Conservation (phyloP, 2,797 vertebrate genomes). For the Phalanger gymnotis region DNA sequence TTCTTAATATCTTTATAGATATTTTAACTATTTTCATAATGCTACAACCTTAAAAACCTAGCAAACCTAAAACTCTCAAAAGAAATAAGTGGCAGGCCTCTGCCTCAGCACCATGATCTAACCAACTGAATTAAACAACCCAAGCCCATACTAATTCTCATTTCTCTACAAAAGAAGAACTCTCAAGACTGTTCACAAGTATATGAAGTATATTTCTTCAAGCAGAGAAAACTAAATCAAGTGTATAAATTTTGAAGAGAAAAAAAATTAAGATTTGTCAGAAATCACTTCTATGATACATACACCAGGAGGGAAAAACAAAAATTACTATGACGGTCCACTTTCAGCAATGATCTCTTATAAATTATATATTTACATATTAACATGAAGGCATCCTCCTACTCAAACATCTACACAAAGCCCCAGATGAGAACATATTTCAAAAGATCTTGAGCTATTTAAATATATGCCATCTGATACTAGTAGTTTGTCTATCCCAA, state of each 20-base stretch:
- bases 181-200: conserved; percentile 40
- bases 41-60: conserved; percentile 51
- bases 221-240: conserved; percentile 61
- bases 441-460: conserved; percentile 41
- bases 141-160: conserved; percentile 60
- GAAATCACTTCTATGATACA: conserved; percentile 53
- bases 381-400: conserved; percentile 19
- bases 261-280: conserved; percentile 21
- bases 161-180: conserved; percentile 17
- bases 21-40: conserved; percentile 50
- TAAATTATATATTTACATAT: conserved; percentile 37
- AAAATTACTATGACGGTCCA: conserved; percentile 51
- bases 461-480: conserved; percentile 33
- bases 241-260: conserved; percentile 52
- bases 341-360: conserved; percentile 57
- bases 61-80: conserved; percentile 56
- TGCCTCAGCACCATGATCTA: conserved; percentile 72
- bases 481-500: conserved; percentile 38
- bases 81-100: conserved; percentile 63
- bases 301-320: conserved; percentile 66
- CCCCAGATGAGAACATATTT: conserved; percentile 39
- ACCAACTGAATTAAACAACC: conserved; percentile 67
- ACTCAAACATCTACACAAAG: conserved; percentile 61
- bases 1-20: conserved; percentile 28
- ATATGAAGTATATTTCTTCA: conserved; percentile 53